Conservation (phyloP, 92 coral and sea anemone species). For the Palythoa grandiflora region DNA sequence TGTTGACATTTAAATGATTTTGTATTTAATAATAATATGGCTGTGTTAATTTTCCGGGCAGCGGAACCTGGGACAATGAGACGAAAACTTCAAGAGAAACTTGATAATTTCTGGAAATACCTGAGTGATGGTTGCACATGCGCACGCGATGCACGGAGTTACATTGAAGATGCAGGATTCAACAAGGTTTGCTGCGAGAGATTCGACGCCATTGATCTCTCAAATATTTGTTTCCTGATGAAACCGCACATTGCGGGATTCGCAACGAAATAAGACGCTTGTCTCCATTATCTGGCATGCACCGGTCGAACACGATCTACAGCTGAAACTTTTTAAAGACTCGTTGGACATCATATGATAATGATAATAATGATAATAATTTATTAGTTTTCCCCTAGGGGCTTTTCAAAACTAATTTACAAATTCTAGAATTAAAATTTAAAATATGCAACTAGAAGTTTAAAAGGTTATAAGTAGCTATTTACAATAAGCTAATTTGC, state of each 20-base stretch:
- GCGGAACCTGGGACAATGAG: conserved; percentile 79
- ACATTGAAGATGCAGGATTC: conserved; percentile 83
- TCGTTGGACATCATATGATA: too few relatives aligned
- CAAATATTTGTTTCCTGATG: conserved; percentile 74
- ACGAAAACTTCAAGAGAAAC: conserved; percentile 61
- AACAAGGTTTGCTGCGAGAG: conserved; percentile 66
- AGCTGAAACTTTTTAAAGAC: too few relatives aligned
- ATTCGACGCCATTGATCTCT: conserved; percentile 63
- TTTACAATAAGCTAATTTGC: too few relatives aligned
- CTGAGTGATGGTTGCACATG: conserved; percentile 93
- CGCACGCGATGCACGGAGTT: conserved; percentile 65
- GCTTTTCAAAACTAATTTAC: too few relatives aligned
- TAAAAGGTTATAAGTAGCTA: too few relatives aligned
- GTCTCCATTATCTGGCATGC: too few relatives aligned
- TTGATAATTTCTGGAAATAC: conserved; percentile 86
- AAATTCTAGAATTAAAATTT: too few relatives aligned
- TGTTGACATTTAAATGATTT: neutral
- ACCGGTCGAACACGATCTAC: too few relatives aligned
- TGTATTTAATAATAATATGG: neutral
- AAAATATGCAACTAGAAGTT: too few relatives aligned
- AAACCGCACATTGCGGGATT: conserved; percentile 85
- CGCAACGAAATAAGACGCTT: conserved; percentile 69
- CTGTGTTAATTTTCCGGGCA: conserved; percentile 10
- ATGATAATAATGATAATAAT: too few relatives aligned
- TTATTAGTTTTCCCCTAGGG: too few relatives aligned